These are phyloP conservation scores for Phalacrocorax pelagicus DNA, from an alignment of 2,113 vertebrate species.

Conservation along the genomic window DNA sequence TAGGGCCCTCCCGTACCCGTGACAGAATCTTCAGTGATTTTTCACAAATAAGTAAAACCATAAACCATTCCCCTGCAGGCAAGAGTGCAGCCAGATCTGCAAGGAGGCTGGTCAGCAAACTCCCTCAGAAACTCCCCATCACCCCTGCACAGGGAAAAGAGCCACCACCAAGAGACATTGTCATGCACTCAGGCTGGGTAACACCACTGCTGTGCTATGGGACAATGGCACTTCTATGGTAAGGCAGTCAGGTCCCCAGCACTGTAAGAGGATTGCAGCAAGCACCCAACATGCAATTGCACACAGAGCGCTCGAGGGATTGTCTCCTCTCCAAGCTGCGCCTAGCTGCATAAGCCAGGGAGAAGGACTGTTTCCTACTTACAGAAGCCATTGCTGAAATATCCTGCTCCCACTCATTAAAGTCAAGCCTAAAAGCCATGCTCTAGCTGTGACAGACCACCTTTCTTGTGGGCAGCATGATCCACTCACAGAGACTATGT, in stretches of 20 bases:
- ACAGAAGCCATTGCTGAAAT: not conserved
- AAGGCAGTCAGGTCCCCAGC: accelerated
- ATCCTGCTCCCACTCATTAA: not conserved
- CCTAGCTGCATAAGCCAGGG: not conserved
- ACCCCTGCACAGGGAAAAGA: not conserved
- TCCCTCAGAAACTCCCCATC: not conserved
- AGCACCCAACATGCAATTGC: not conserved
- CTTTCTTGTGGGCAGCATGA: not conserved
- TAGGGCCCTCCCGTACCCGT: not conserved
- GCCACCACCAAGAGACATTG: not conserved
- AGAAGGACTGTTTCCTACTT: not conserved
- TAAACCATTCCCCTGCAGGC: accelerated
- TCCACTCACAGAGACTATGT: not conserved
- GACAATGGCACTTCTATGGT: not conserved
- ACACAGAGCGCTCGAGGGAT: not conserved
- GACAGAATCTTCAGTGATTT: not conserved
- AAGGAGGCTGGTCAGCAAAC: not conserved
- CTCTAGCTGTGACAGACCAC: not conserved
- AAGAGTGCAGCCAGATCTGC: not conserved
- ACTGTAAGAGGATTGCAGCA: not conserved
- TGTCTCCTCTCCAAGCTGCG: not conserved
- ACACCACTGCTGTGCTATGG: not conserved
- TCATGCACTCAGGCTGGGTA: accelerated
- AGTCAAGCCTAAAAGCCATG: not conserved
- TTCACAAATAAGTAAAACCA: not conserved